Conservation (phyloP, 1,140 invertebrate genomes). For the Camponotus floridanus region DNA sequence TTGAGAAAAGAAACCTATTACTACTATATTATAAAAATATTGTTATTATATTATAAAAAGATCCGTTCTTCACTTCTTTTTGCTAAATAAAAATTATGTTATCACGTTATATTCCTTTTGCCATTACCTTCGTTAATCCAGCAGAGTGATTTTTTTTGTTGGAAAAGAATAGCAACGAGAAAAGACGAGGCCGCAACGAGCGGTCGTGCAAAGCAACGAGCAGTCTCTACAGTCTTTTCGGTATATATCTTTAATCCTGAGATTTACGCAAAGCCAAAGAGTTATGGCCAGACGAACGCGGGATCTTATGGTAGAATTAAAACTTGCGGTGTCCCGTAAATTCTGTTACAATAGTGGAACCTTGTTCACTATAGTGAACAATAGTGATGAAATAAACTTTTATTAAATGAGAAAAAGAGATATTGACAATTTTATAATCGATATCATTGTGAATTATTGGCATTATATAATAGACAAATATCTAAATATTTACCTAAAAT, state of each 20-base stretch:
- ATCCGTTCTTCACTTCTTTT: not conserved
- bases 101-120: constrained; percentile 10
- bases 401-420: not conserved
- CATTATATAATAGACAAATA: not conserved
- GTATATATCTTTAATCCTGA: constrained; percentile 62
- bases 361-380: constrained; percentile 9
- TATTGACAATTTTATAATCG: not conserved
- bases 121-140: constrained; percentile 30
- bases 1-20: not conserved
- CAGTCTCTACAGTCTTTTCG: constrained; percentile 21
- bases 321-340: constrained; percentile 39
- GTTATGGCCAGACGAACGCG: constrained; percentile 37
- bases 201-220: constrained; percentile 36
- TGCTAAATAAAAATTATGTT: not conserved
- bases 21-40: not conserved
- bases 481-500: not conserved
- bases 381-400: constrained; percentile 32
- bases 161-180: constrained; percentile 39
- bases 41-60: not conserved
- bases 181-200: constrained; percentile 50
- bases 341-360: constrained; percentile 37
- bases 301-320: constrained; percentile 55
- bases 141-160: constrained; percentile 42
- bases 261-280: constrained; percentile 60
- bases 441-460: constrained; percentile 12